phyloP scores from a whole-genome alignment of 2,888 invertebrate species.

The Anthoptus insignis region DNA sequence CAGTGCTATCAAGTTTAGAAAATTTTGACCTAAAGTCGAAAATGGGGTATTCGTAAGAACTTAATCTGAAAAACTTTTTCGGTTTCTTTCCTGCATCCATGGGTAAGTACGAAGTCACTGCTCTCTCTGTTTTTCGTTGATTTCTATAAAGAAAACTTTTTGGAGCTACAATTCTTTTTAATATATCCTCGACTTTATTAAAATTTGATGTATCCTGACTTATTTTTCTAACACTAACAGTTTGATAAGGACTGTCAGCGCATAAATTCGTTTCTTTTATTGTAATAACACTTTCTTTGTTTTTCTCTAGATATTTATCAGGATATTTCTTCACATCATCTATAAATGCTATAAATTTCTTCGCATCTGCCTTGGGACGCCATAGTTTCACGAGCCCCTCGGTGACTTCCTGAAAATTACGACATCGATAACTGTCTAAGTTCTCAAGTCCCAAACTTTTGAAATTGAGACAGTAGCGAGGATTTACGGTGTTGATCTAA shows the following conservation, averaged over 20 bases:
- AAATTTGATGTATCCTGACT: constrained; percentile 55
- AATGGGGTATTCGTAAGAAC: constrained; percentile 76
- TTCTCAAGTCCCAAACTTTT: constrained; percentile 47
- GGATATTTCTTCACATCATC: constrained; percentile 68
- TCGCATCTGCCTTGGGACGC: constrained; percentile 71
- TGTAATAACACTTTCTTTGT: constrained; percentile 44
- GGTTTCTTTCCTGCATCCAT: constrained; percentile 73
- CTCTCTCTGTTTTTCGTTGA: constrained; percentile 62
- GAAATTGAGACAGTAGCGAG: constrained; percentile 44
- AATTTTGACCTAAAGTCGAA: constrained; percentile 69
- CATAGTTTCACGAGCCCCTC: constrained; percentile 77
- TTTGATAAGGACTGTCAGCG: constrained; percentile 71
- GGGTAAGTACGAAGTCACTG: constrained; percentile 73
- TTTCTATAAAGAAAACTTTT: constrained; percentile 82
- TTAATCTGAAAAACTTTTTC: constrained; percentile 70
- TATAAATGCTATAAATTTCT: constrained; percentile 69
- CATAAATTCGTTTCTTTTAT: constrained; percentile 52
- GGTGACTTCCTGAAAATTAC: constrained; percentile 70
- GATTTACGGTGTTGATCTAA: constrained; percentile 47
- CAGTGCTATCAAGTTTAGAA: constrained; percentile 67
- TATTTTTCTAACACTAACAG: constrained; percentile 61
- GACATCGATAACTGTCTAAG: constrained; percentile 50
- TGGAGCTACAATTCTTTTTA: constrained; percentile 73
- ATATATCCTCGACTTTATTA: constrained; percentile 70
- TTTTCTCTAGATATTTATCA: constrained; percentile 61